Base-by-base conservation (phyloP, 1,140 invertebrate species). In the Diorhabda sublineata region DNA sequence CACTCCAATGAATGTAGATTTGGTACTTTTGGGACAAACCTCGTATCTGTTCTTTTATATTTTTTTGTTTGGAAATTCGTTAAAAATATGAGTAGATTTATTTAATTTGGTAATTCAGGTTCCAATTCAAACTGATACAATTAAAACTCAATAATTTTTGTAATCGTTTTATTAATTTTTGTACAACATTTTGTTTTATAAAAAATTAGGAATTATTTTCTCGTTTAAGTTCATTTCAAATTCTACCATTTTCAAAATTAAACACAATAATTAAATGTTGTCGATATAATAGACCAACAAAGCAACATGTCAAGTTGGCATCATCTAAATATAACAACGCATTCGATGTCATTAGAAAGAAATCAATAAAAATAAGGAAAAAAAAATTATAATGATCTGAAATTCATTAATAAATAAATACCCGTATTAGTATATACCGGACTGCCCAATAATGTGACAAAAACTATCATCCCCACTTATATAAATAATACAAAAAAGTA, bases 241-340 rank as follows among this genome's bases (percentile, higher is more conserved):
- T 52, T 52, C 47, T 52, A 52, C 47, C 47, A 52, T n/a, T 52
- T 52, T 52, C 26, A 26, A 26, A 26, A 26, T 52, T 52, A 52
- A 6, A 52, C 2, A 52, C 2, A 52, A 52, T n/a, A 52, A 52
- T 52, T 26, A 52, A 6, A 52, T 8, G 3, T 52, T 52, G 47
- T 52, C n/a, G 6, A 26, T 26, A 26, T 26, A 61, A n/a, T n/a
- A 41, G 7, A 72, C 71, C 71, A 72, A 72, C 66, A 56, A 71
- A 71, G 70, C 70, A 68, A 69, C 2, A 69, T 61, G 64, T 72
- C 73, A 74, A 74, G 71, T 74, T 74, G 71, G 73, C 71, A 72
- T 66, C 61, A 74, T 74, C 73, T 74, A 74, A 74, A 72, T 73
- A 74, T 74, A 74, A 64, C 71, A 11, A 60, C 43, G 44, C n/a